Base-by-base conservation (phyloP, 2,888 invertebrate species). In the Tetragnatha montana region DNA sequence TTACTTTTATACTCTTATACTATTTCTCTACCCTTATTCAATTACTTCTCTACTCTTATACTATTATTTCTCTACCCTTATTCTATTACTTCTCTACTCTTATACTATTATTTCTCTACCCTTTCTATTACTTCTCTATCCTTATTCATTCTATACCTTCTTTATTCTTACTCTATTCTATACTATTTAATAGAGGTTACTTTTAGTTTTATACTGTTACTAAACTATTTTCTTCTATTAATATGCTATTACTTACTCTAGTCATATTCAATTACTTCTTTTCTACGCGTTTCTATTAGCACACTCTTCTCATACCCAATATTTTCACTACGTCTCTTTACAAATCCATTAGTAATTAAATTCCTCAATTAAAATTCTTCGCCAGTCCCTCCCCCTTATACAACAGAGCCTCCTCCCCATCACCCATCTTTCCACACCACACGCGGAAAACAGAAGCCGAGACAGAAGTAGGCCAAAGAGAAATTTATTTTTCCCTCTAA, bases 401-500 rank as follows among this genome's bases (percentile, higher is more conserved):
- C 35, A 35, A 35, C 35, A 35, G 35, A 35, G 4, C 4, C 35
- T 35, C 35, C 35, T 35, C 35, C 35, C 35, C 35, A 35, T 1
- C 35, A 35, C 35, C 35, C 35, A 35, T 35, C 35, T 35, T 4
- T 1, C 60, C 60, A 6, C 60, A 17, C 17, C 17, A 60, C 12
- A 60, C 60, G 60, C 60, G 60, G 60, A 10, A 60, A 60, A 60
- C 60, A 4, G 60, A 60, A 60, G 60, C 60, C 60, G 60, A 35
- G 35, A 60, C 60, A 60, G 8, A 60, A 60, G 17, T 60, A 60
- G 60, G 60, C 14, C 17, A 60, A 12, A 17, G 12, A 35, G 10
- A 74, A 74, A 74, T 84, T 76, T 69, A 84, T 84, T 76, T 84
- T 49, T 69, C n/a, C 68, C 21, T 49, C 49, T n/a, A 21, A 17